Evolutionary conservation across 2,113 vertebrate genomes (phyloP).

Genomic region (Ailurus styani): DNA sequence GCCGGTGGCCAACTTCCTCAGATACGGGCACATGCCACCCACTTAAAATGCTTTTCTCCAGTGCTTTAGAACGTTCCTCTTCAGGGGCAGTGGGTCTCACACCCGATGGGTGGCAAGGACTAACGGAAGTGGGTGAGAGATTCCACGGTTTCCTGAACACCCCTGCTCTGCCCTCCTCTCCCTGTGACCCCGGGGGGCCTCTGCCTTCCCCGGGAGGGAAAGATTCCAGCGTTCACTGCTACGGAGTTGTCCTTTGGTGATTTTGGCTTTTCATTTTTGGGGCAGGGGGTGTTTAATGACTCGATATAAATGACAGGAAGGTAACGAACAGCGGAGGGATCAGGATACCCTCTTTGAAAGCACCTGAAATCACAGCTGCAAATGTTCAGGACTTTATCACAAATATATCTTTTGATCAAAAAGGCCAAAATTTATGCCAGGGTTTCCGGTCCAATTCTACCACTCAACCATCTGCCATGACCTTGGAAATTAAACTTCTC

Average conservation of each 20-base stretch:
- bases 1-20: neutral
- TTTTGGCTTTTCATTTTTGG: neutral
- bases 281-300: neutral
- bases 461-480: neutral
- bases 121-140: neutral
- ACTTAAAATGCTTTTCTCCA: neutral
- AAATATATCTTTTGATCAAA: neutral
- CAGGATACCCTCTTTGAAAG: neutral
- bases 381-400: neutral
- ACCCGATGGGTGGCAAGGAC: neutral
- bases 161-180: neutral
- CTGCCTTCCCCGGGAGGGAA: neutral
- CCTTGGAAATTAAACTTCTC: neutral
- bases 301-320: neutral
- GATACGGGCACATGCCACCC: neutral
- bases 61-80: neutral
- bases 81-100: neutral
- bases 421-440: neutral
- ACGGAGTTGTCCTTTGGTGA: neutral
- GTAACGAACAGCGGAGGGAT: neutral
- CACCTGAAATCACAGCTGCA: neutral
- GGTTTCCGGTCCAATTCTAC: neutral
- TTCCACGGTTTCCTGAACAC: neutral
- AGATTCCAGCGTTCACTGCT: neutral
- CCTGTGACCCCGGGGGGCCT: neutral